Base-by-base conservation (phyloP, 2,888 invertebrate genomes). In the Eristalis tenax region DNA sequence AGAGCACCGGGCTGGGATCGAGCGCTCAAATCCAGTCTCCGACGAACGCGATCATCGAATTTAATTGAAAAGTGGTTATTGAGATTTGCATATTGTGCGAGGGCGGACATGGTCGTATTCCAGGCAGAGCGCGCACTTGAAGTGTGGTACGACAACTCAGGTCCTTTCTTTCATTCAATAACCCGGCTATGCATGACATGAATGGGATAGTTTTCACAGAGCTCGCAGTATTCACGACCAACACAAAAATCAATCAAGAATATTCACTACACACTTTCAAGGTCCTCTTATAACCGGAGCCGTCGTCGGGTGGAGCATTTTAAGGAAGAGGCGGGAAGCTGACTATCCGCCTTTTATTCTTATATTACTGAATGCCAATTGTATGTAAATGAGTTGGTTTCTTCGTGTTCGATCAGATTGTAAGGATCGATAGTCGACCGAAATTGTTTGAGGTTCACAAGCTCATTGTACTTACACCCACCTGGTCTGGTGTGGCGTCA, bases 21-120 rank as follows among this genome's bases (percentile, higher is more conserved):
- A 50, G 50, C 80, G 77, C 64, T 79, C 73, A 23, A 74, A 83
- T 75, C 78, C 74, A 78, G 69, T 75, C 66, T 65, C 74, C 63
- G 74, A 69, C 80, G 73, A 77, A 73, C 63, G 73, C 68, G 78
- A 86, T 88, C 87, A 87, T 83, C 83, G 87, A 88, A 88, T 81
- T 64, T 78, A 88, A 87, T 88, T 88, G 88, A 88, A 88, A 88
- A 88, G 80, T 83, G 90, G 90, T 91, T 91, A 91, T 91, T 91
- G 91, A 91, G 91, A 91, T 91, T 91, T 91, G 91, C 91, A 91
- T 91, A 91, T 91, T 91, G 90, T 91, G 91, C 90, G 91, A 88
- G 79, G 74, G 75, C 87, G 82, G 80, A 64, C 50, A 65, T 59
- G 57, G 65, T 65, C 50, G 50, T 1, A 63, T 73, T 64, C 56